Conservation (phyloP, 2,113 vertebrate species). For the Salminus brasiliensis region DNA sequence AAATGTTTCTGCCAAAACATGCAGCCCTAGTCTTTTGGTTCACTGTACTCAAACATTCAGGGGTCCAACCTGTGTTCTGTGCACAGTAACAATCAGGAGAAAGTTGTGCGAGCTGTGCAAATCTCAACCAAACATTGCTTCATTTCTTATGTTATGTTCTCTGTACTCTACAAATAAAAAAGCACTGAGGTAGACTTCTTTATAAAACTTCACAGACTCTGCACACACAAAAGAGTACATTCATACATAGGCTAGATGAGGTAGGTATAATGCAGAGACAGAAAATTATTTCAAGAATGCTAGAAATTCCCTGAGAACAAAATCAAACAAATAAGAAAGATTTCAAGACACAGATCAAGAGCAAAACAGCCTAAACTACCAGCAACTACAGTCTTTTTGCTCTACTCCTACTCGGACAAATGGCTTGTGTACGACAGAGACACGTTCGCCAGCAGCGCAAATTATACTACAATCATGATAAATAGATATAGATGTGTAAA, state of each 20-base stretch:
- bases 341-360: conserved; percentile 54
- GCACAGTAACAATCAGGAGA: conserved; percentile 62
- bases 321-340: conserved; percentile 58
- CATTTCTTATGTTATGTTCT: conserved; percentile 54
- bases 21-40: conserved; percentile 40
- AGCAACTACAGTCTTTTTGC: conserved; percentile 33
- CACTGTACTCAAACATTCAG: conserved; percentile 57
- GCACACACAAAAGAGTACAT: conserved; percentile 91
- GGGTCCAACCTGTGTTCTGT: conserved; percentile 57
- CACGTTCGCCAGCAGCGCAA: conserved; percentile 45
- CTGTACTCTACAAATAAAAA: conserved; percentile 53
- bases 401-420: conserved; percentile 42
- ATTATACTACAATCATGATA: conserved; percentile 44
- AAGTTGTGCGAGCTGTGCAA: conserved; percentile 66
- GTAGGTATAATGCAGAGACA: conserved; percentile 94
- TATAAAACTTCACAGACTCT: conserved; percentile 92
- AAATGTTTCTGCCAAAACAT: conserved; percentile 52
- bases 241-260: conserved; percentile 98
- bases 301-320: conserved; percentile 97
- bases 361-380: conserved; percentile 38
- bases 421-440: conserved; percentile 28
- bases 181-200: conserved; percentile 82
- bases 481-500: conserved; percentile 41
- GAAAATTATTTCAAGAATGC: conserved; percentile 79
- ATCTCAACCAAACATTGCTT: conserved; percentile 61